Conservation (phyloP, 2,797 vertebrate species). For the Esox lucius region DNA sequence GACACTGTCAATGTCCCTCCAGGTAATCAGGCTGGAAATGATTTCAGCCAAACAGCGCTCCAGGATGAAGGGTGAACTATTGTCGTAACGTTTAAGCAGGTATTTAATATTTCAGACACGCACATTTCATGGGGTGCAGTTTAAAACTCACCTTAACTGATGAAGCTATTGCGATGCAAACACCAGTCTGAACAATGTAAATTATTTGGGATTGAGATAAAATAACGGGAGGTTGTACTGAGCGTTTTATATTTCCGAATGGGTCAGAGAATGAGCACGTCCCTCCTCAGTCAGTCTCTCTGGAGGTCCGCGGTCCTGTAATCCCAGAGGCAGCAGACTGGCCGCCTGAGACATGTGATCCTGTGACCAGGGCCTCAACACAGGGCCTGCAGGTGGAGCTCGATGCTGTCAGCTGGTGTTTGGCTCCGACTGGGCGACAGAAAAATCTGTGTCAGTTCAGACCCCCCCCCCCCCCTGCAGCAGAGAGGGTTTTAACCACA, state of each 20-base stretch:
- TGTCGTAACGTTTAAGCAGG: neutral
- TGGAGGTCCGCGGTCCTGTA: neutral
- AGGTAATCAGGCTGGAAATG: neutral
- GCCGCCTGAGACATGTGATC: neutral
- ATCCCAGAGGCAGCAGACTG: neutral
- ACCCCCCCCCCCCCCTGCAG: slow-evolving; percentile 30
- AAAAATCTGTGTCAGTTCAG: slow-evolving; percentile 49
- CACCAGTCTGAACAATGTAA: neutral
- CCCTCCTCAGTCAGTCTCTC: neutral
- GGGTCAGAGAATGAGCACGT: neutral
- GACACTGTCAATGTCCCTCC: slow-evolving; percentile 15
- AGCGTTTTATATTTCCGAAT: neutral
- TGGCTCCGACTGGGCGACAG: slow-evolving; percentile 43
- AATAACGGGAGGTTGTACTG: neutral
- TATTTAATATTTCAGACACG: neutral
- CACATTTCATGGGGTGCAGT: neutral
- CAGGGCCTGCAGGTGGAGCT: slow-evolving; percentile 38
- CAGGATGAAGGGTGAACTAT: neutral
- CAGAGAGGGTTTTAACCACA: slow-evolving; percentile 24
- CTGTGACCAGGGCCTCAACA: neutral
- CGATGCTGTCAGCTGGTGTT: slow-evolving; percentile 56
- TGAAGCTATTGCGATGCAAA: neutral
- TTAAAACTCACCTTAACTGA: too few species aligned
- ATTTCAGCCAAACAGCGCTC: neutral
- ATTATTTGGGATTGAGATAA: neutral